Evolutionary conservation across 2,113 vertebrate species (phyloP), one percentile per base, ranked within the genome.

Genomic region (Nansenia antarctica): DNA sequence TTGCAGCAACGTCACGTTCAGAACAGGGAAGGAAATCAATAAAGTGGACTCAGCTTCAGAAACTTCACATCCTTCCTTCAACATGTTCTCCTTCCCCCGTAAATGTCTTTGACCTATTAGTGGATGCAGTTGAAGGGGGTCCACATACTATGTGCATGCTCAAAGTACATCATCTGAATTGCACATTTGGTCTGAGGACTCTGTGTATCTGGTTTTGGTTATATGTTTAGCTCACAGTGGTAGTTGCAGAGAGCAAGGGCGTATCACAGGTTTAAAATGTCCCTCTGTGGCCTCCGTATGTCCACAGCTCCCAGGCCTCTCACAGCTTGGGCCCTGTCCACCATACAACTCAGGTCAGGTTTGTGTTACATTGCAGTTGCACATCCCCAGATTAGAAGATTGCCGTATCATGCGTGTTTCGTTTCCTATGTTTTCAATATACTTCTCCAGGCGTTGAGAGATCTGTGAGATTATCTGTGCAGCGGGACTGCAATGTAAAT

Each of bases 201-300:
- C 32, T 59, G n/a, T 31, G 52, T 70, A 57, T 73, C 34, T 42
- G 63, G 45, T 58, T 67, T 74, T 74, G 61, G 73, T 76, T 76
- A 53, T 69, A 42, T 42, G 69, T 67, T 20, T n/a, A 22, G 45
- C 69, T 62, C 70, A 75, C 68, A 79, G 82, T 76, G 79, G 49
- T 74, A 71, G 29, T 62, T 65, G 61, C 9, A 54, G 52, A 69
- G 52, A 58, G 69, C 67, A 62, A n/a, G 77, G 49, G 61, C 67
- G 45, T 30, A 67, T 64, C 63, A 52, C 55, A 52, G 61, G 61
- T 72, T 62, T 30, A 27, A 39, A n/a, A n/a, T 58, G 53, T 37
- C 35, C 58, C 59, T 69, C 69, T 59, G 55, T 65, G 55, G 55
- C 54, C n/a, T n/a, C n/a, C n/a, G n/a, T n/a, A n/a, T n/a, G n/a